Evolutionary conservation across 2,797 vertebrate species (phyloP).

Genomic region (Leuciscus waleckii): DNA sequence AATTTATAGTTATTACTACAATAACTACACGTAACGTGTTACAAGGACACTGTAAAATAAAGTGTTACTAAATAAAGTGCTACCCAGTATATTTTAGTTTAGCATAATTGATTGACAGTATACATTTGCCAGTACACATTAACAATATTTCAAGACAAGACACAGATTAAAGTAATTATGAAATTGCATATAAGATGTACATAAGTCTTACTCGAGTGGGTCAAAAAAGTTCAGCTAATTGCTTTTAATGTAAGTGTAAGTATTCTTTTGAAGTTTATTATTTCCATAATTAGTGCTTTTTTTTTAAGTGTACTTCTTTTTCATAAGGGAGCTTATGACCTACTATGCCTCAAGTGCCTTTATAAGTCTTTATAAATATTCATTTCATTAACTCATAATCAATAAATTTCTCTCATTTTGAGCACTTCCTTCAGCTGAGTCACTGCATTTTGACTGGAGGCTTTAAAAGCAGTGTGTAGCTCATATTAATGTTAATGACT

Average conservation of each 20-base stretch:
- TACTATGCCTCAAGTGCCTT: neutral
- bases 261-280: too few species aligned
- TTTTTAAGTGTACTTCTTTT: neutral
- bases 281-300: neutral
- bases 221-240: too few species aligned
- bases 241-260: too few species aligned
- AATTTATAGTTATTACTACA: too few species aligned
- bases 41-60: too few species aligned
- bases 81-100: neutral
- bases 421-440: neutral
- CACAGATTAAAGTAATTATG: neutral
- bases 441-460: neutral
- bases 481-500: neutral
- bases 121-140: neutral
- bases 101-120: neutral
- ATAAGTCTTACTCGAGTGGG: neutral
- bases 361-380: neutral
- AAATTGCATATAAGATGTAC: neutral
- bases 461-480: neutral
- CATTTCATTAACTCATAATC: neutral
- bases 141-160: neutral
- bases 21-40: too few species aligned
- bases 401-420: neutral
- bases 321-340: neutral
- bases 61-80: too few species aligned